Evolutionary conservation across 2,113 vertebrate genomes (phyloP), one percentile per base, ranked within the genome.

Genomic region (Pollachius pollachius): DNA sequence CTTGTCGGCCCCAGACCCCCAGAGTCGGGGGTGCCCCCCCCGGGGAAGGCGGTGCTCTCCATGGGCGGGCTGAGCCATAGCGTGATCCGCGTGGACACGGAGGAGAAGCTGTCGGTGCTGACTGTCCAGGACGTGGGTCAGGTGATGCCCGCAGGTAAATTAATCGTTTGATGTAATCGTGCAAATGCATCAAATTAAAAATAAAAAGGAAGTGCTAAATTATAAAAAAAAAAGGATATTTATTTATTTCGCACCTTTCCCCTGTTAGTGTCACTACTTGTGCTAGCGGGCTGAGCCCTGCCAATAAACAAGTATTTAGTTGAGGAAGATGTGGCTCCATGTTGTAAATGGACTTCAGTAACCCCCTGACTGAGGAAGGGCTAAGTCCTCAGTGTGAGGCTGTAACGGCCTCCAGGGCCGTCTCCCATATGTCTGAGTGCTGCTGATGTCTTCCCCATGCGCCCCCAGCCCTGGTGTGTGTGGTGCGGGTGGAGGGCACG

Each of bases 41-140:
- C 96, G 1, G 94, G 96, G 59, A 98, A 96, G 88, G 96, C 95
- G 0, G 93, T 99, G 65, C 81, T 98, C 23, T 99, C 97, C 0
- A 98, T 99, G 97, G 94, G 90, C 3, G 94, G 94, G 48, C 92
- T 99, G 87, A 98, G 96, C 76, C 94, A 95, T 0, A 84, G 95
- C 0, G 97, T 98, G 83, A 96, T 99, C 84, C 92, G 96, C 63
- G 95, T 97, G 62, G 96, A 98, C 75, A 94, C 95, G 0, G 97
- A 98, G 81, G 96, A 99, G 85, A 99, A 98, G 75, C 75, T 99
- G 67, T 97, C 97, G 0, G 96, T 99, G 21, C 92, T 99, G 9
- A 96, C 96, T 0, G 95, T 97, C 59, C 96, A 99, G 90, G 97
- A 99, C 17, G 96, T 97, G 13, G 97, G 97, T 21, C 95, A 97